Base-by-base conservation (phyloP, 2,888 invertebrate genomes). In the Drosophila bunnanda region DNA sequence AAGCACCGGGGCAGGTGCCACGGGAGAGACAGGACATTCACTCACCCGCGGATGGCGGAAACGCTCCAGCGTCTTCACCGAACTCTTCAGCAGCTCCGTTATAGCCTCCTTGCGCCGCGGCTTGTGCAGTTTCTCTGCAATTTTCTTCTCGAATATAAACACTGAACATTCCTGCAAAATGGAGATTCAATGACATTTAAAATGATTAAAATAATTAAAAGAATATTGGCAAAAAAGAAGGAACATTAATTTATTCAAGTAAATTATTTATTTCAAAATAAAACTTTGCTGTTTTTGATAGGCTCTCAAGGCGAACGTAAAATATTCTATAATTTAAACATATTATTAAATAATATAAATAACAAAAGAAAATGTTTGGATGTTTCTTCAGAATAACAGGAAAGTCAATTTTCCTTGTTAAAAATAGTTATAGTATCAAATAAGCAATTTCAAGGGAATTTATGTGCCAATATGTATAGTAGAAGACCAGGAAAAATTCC, bases 101-200 rank as follows among this genome's bases (percentile, higher is more conserved):
- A 98, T 96, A n/a, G 96, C 96, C 90, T 98, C 98, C 91, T 97
- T 97, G 67, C 97, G 94, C 82, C 97, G 96, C 5, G 98, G 98
- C 90, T 97, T 98, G 93, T 97, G 97, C 44, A 98, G 93, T 91
- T 98, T 98, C 90, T 98, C 98, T 0, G 97, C 98, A 62, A 96
- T 95, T 77, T 96, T 95, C 92, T 98, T 98, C 93, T 98, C 98
- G 92, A 98, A 98, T 64, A 98, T 94, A 93, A 98, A 98, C 76
- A 98, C 96, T 0, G 98, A 98, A 75, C 97, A 97, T 93, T 97
- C 98, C 98, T 98, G 94, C 10, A 93, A 55, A 92, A 75, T 79
- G 77, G 6, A 22, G 12, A 75, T 25, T 7, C 9, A 41, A 56
- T 56, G 22, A 32, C 39, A 30, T 41, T 60, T n/a, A 1, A 41